Evolutionary conservation across 2,797 vertebrate genomes (phyloP), one percentile per base, ranked within the genome.

Genomic region (Chloroceryle inda): DNA sequence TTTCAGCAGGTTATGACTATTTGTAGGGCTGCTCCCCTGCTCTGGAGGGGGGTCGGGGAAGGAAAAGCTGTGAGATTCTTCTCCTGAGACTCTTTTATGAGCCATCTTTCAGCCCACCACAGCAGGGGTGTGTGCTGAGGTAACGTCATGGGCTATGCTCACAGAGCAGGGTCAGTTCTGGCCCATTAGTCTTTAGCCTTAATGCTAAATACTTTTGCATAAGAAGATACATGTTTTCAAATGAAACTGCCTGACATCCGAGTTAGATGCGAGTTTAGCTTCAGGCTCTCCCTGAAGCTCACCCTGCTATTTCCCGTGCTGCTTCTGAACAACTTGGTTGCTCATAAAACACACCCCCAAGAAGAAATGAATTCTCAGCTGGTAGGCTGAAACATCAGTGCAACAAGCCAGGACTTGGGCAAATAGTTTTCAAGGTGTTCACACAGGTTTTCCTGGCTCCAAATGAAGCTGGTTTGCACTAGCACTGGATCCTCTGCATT

Each of bases 1-100:
- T 91, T 95, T 87, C 86, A 91, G 55, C 24, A 59, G 77, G 55
- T 85, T 82, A 45, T 23, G 42, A 73, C 55, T 85, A 27, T 91
- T 69, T 62, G 77, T 45, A 88, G 53, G 53, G 53, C 66, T 81
- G 26, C 10, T 82, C 93, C 47, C 11, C 8, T 13, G 18, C 35
- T 71, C 71, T 63, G 77, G 24, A 76, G 42, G 66, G 27, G 6
- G 21, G 40, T 76, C 11, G 4, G 42, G 18, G 24, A 85, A 62
- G 31, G 11, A 76, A 85, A 89, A 61, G 11, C 33, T 59, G 23
- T 22, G 49, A 85, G 37, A 5, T 52, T 69, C 74, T 78, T 72
- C 83, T 85, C n/a, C 21, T 73, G 72, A 31, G 33, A 71, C 55
- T 72, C n/a, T 76, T 58, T 76, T 58, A 86, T 45, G 18, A 1